Evolutionary conservation across 2,113 vertebrate species (phyloP).

Genomic region (Strix aluco): DNA sequence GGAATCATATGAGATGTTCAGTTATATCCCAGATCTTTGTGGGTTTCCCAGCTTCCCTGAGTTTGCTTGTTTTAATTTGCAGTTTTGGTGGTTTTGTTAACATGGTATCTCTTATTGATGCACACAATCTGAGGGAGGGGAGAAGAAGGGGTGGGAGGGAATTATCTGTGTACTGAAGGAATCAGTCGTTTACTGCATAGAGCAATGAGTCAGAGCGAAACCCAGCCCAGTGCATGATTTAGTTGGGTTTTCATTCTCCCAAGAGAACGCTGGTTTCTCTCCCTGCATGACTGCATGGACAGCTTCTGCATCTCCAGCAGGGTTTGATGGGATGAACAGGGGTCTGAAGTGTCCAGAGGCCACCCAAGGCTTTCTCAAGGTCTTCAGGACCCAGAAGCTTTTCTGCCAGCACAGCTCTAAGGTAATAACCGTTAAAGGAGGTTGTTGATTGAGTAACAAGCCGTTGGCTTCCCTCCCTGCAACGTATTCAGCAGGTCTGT

Average conservation of each 20-base stretch:
- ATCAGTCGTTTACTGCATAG: not conserved
- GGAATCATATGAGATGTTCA: not conserved
- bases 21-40: not conserved
- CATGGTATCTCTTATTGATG: not conserved
- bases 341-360: not conserved
- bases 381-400: not conserved
- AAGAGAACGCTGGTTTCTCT: not conserved
- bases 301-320: not conserved
- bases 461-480: not conserved
- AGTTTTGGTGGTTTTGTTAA: not conserved
- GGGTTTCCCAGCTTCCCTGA: not conserved
- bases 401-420: not conserved
- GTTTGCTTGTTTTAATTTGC: not conserved
- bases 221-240: accelerated
- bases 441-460: not conserved
- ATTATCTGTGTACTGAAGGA: not conserved
- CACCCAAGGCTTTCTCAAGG: not conserved
- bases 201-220: not conserved
- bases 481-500: accelerated
- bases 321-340: not conserved
- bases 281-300: not conserved
- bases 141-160: not conserved
- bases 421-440: not conserved
- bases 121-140: not conserved
- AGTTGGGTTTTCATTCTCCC: not conserved